A percentile compares a stretch with the other conserved stretches of the same genome.
These are phyloP conservation scores for Neofelis nebulosa DNA, from an alignment of 2,113 vertebrate genomes.

Conservation along the genomic window DNA sequence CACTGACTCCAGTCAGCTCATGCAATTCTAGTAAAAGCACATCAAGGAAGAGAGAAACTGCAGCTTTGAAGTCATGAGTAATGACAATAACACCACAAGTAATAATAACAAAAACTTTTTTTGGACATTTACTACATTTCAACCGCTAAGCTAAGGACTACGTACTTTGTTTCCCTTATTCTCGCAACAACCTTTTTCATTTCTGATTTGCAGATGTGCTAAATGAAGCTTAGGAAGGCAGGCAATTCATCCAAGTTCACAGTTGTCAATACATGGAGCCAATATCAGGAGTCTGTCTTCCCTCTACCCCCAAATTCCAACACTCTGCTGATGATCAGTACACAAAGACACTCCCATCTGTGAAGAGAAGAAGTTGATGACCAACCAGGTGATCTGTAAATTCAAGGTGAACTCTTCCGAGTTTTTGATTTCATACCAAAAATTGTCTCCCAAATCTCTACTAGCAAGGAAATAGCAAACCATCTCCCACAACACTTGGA, in stretches of 20 bases:
- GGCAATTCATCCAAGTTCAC: background rate
- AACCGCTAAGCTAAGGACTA: background rate
- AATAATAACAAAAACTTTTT: background rate
- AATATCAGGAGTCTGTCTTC: background rate
- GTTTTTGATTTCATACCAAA: background rate
- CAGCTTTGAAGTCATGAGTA: background rate
- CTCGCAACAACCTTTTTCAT: background rate
- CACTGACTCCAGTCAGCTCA: background rate
- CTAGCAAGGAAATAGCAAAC: background rate
- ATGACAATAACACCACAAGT: background rate
- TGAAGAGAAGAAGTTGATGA: background rate
- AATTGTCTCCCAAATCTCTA: background rate
- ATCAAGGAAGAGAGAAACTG: background rate
- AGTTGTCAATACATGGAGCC: background rate
- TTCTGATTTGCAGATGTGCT: background rate
- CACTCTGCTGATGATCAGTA: background rate
- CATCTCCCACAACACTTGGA: background rate
- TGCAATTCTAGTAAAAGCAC: background rate
- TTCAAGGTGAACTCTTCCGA: background rate
- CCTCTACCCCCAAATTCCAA: background rate
- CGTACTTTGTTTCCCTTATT: background rate
- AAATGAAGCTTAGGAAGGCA: conserved; percentile 39
- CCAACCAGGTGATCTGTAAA: background rate
- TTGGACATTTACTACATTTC: background rate
- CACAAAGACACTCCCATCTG: background rate